Evolutionary conservation across 2,797 vertebrate genomes (phyloP).

Genomic region (Scleropages formosus): DNA sequence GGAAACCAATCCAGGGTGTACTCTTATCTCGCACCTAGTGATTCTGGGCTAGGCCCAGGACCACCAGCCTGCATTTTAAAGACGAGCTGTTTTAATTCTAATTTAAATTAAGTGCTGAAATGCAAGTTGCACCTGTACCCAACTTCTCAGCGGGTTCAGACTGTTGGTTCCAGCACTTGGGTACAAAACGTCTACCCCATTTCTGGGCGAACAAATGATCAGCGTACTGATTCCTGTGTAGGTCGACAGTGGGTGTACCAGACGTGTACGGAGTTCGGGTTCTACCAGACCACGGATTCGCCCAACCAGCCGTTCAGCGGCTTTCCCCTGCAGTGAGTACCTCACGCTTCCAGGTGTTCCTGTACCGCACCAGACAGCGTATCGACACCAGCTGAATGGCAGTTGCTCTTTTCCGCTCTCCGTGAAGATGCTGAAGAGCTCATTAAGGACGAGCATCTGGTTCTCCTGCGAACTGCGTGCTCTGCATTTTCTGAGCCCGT

Average conservation of each 20-base stretch:
- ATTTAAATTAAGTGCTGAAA: no score
- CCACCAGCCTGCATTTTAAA: no score
- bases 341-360: neutral
- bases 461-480: neutral
- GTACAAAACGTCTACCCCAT: neutral
- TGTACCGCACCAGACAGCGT: no score
- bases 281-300: slow-evolving; percentile 70
- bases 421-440: neutral
- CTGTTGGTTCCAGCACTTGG: neutral
- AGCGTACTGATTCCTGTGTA: slow-evolving; percentile 9
- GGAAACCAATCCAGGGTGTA: no score
- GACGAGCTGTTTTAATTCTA: no score
- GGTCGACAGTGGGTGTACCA: slow-evolving; percentile 45
- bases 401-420: neutral
- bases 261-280: slow-evolving; percentile 75
- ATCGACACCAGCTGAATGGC: neutral
- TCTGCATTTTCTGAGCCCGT: neutral
- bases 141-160: no score
- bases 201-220: neutral
- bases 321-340: slow-evolving; percentile 43
- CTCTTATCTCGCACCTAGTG: no score
- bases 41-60: no score
- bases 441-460: neutral
- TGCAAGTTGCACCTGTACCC: no score
- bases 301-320: slow-evolving; percentile 65